Evolutionary conservation across 2,888 invertebrate genomes (phyloP), one percentile per base, ranked within the genome.

Genomic region (Tanypteryx hageni): DNA sequence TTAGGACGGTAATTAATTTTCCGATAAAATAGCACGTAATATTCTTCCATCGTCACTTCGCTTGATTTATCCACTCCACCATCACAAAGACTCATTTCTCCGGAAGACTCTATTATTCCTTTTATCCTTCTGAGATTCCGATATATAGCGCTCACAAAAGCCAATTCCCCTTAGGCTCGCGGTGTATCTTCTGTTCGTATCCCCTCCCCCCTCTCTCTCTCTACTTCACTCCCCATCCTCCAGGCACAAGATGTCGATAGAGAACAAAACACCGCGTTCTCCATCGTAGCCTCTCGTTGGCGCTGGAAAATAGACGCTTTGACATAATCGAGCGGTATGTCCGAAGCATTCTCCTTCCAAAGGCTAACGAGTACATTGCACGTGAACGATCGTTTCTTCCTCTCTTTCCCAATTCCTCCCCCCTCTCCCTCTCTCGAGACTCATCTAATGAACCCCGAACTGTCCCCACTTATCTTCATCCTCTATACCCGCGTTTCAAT

Each of bases 401-500:
- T 16, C 44, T 5, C 44, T 44, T 44, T 44, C 5, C n/a, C n/a
- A n/a, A n/a, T n/a, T n/a, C n/a, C n/a, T n/a, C n/a, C 44, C 5
- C 44, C 3, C 44, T 44, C 16, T 44, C 56, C 10, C 56, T n/a
- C 31, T 83, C 83, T 83, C n/a, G 44, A n/a, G 57, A 83, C 83
- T 57, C 44, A n/a, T 57, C 44, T 83, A 83, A 83, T 83, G 83
- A 83, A 83, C 56, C 44, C 57, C 83, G 10, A 11, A 16, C 56
- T 11, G 83, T 57, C 56, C 18, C 56, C 83, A 83, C 83, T 57
- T 83, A 44, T 57, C 83, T 83, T 57, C 83, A 56, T 57, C 44
- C 57, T 57, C 83, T 57, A 83, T n/a, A n/a, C 56, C 18, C 83
- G 14, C 83, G 5, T 18, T n/a, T 3, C 83, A 44, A 44, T 44